Conservation (phyloP, 1,140 invertebrate genomes). For the Bombus difficillimus region DNA sequence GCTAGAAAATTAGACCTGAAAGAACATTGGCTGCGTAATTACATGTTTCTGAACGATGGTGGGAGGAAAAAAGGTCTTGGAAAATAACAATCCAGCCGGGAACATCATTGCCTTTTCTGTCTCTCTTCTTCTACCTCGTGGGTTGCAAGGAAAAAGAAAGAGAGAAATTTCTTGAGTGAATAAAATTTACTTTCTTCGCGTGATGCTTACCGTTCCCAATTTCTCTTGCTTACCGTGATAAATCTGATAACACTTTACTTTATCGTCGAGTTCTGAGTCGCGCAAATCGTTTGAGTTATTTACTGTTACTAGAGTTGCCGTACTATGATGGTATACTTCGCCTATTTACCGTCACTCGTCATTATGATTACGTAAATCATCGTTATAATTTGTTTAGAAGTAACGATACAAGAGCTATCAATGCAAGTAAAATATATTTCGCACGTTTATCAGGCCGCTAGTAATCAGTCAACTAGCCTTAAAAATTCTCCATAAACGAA, state of each 20-base stretch:
- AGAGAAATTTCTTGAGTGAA: not conserved
- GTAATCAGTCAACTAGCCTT: no score
- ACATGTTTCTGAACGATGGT: slow-evolving; percentile 46
- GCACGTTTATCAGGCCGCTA: no score
- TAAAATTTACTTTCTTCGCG: not conserved
- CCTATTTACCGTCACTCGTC: no score
- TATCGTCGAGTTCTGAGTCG: not conserved
- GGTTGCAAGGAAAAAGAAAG: no score
- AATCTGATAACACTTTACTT: not conserved
- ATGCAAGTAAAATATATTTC: no score
- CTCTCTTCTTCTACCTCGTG: not conserved
- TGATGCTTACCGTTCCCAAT: not conserved
- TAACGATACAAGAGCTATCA: no score
- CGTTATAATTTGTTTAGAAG: no score
- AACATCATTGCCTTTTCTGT: not conserved
- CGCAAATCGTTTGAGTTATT: not conserved
- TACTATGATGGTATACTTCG: no score
- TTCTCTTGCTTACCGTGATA: not conserved
- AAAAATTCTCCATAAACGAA: no score
- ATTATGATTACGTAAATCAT: no score
- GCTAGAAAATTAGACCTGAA: slow-evolving; percentile 55
- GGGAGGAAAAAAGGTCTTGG: not conserved
- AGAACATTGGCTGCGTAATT: slow-evolving; percentile 61
- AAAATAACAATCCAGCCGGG: not conserved
- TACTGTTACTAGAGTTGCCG: not conserved